Percentiles rank a stretch among this genome's conserved stretches.
phyloP scores from a whole-genome alignment of 2,888 invertebrate genomes.

The Drosophila maculinotata region DNA sequence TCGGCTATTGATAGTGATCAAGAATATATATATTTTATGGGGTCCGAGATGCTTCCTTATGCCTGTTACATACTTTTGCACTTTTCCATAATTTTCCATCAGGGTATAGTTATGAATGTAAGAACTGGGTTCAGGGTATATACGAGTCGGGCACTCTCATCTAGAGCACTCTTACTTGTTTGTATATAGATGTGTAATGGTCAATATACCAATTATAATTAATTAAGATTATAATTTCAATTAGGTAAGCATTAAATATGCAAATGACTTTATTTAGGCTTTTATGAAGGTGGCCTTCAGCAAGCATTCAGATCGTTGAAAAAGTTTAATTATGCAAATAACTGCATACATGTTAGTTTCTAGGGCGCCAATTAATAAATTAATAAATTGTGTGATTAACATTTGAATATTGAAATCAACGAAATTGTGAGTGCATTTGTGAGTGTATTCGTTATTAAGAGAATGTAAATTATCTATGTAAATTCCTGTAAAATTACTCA shows the following conservation, averaged over 20 bases:
- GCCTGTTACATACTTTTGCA: too few relatives aligned
- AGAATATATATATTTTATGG: too few relatives aligned
- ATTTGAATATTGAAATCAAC: too few relatives aligned
- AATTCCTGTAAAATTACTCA: neutral
- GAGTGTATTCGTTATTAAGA: neutral
- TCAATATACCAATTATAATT: constrained; percentile 2
- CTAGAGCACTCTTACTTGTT: too few relatives aligned
- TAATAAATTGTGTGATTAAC: neutral
- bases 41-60: too few relatives aligned
- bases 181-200: neutral
- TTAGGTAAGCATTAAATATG: constrained; percentile 4
- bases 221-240: neutral
- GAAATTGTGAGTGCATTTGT: constrained; percentile 5
- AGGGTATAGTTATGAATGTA: too few relatives aligned
- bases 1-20: too few relatives aligned
- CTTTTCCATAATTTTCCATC: too few relatives aligned
- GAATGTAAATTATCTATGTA: neutral
- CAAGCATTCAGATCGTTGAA: neutral
- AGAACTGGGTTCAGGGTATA: too few relatives aligned
- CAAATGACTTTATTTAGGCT: neutral
- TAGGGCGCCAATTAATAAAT: neutral
- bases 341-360: constrained; percentile 3
- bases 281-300: neutral
- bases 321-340: constrained; percentile 10
- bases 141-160: too few relatives aligned